Evolutionary conservation across 2,113 vertebrate species (phyloP), one percentile per base, ranked within the genome.

Genomic region (Onychostruthus taczanowskii): DNA sequence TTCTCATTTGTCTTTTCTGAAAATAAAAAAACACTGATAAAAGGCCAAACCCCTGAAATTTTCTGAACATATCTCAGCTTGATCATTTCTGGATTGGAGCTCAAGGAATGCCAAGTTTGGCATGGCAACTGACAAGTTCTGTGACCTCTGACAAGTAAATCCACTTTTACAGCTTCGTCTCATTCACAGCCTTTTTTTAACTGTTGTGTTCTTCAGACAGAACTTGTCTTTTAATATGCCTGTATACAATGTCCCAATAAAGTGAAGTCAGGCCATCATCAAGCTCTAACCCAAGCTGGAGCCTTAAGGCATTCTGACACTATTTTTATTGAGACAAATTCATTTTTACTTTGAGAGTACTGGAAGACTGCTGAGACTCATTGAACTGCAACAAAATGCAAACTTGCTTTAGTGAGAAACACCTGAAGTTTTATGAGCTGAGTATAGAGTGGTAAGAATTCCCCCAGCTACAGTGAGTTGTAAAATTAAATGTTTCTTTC

Each of bases 401-500:
- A 83, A 79, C 49, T n/a, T 52, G 44, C 43, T 55, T 81, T 37
- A 46, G 52, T 84, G 73, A 89, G 61, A 66, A 95, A 82, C 47
- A 87, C 47, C 77, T 94, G 26, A 91, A 79, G 14, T 62, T 90
- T 83, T 75, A 90, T 77, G 46, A 90, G 63, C 20, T 31, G 35
- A 76, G 6, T 28, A 56, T 0, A 49, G 30, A 62, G 52, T 46
- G 21, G 31, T 20, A 61, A 93, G 59, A 87, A 91, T 82, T 62
- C 46, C 24, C 73, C 17, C 64, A 64, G 41, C 43, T 47, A 92
- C 55, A 77, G 7, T 6, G 22, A 81, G 31, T 19, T 94, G 37
- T 87, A 87, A 92, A 88, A 92, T 79, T 43, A 84, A 77, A 84
- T 69, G 33, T 44, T 95, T 73, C 26, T 70, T 93, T 84, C 30